Percentiles rank a stretch among this genome's conserved stretches.
These are phyloP conservation scores for Papilio helenus DNA, from an alignment of 1,140 invertebrate genomes.

Conservation along the genomic window DNA sequence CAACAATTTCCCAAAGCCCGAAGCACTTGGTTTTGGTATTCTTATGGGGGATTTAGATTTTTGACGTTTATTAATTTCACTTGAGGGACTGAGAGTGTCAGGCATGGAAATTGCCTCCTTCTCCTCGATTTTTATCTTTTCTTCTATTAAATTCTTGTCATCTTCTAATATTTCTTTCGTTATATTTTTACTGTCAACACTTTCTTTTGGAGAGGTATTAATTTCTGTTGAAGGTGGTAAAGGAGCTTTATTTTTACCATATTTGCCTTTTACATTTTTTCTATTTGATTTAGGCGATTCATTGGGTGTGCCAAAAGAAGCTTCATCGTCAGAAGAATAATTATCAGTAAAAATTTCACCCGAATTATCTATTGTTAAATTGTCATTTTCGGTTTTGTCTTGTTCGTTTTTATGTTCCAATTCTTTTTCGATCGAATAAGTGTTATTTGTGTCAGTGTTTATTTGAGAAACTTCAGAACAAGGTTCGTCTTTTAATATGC, in stretches of 20 bases:
- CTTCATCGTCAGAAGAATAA: slow-evolving; percentile 71
- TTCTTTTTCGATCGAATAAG: slow-evolving; percentile 41
- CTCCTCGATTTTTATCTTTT: slow-evolving; percentile 11
- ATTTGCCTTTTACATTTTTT: slow-evolving; percentile 72
- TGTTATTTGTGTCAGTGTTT: slow-evolving; percentile 37
- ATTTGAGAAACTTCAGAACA: slow-evolving; percentile 27
- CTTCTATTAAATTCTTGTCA: slow-evolving; percentile 26
- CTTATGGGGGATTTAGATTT: slow-evolving; percentile 67
- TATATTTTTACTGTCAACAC: slow-evolving; percentile 6
- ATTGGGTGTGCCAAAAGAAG: slow-evolving; percentile 79
- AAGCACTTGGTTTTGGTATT: slow-evolving; percentile 53
- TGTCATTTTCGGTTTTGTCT: slow-evolving; percentile 49
- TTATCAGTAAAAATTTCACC: slow-evolving; percentile 53
- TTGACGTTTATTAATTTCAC: slow-evolving; percentile 53
- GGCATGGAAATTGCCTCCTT: not conserved
- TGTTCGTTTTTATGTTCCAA: slow-evolving; percentile 34
- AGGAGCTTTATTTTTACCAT: slow-evolving; percentile 79
- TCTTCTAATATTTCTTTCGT: slow-evolving; percentile 16
- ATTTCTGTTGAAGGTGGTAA: slow-evolving; percentile 57
- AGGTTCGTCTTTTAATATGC: not conserved
- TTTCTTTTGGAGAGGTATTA: not conserved
- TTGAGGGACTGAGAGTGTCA: not conserved
- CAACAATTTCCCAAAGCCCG: slow-evolving; percentile 74
- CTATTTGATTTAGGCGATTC: slow-evolving; percentile 72
- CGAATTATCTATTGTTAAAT: slow-evolving; percentile 40